Conservation (phyloP, 2,797 vertebrate species). For the Lepidocolaptes lacrymiger region DNA sequence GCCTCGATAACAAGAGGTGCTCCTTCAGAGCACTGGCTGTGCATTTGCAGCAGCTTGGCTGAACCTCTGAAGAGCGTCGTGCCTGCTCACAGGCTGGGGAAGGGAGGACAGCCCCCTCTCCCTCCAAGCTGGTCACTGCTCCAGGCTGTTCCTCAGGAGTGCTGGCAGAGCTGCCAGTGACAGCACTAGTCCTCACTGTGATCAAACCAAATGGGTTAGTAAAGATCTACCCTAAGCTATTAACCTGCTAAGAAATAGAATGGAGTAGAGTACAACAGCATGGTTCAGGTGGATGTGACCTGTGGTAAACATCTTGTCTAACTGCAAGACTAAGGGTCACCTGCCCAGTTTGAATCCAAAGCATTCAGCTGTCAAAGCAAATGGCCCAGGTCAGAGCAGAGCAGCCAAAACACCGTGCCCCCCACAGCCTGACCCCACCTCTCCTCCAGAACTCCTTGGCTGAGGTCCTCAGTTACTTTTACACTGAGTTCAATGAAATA, state of each 20-base stretch:
- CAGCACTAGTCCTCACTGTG: neutral
- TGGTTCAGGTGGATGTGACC: neutral
- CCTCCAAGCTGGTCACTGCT: neutral
- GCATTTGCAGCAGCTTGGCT: neutral
- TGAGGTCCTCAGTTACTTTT: neutral
- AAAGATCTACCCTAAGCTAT: neutral
- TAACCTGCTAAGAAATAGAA: neutral
- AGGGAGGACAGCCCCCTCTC: neutral
- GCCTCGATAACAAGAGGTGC: neutral
- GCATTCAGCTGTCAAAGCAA: neutral
- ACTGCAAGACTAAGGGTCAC: neutral
- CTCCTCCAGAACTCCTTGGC: neutral
- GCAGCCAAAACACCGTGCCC: fast-evolving
- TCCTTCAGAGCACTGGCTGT: neutral
- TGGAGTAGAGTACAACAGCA: neutral
- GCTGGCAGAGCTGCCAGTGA: neutral
- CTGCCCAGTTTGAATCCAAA: neutral
- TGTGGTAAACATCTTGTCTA: neutral
- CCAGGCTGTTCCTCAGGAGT: neutral
- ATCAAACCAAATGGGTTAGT: neutral
- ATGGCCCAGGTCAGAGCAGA: neutral
- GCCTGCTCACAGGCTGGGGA: neutral
- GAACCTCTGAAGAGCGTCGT: neutral
- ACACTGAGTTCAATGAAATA: neutral
- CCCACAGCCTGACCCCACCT: neutral